Conservation (phyloP, 2,113 vertebrate genomes). For the Xenus cinereus region DNA sequence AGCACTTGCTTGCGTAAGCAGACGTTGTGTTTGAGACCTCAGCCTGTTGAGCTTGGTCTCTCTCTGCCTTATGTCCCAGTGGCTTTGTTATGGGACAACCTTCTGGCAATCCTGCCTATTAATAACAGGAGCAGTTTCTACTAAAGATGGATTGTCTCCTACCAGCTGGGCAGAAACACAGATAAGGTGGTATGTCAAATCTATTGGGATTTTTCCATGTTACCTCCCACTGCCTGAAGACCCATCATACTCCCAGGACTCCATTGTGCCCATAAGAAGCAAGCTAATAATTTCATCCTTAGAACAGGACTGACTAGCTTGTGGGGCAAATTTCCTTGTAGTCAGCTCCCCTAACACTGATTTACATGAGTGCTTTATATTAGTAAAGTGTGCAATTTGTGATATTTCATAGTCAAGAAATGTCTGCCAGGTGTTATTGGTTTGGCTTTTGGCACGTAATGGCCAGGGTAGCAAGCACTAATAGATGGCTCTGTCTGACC, state of each 20-base stretch:
- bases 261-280: not conserved
- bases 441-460: constrained; percentile 32
- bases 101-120: not conserved
- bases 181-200: not conserved
- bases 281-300: not conserved
- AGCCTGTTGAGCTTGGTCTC: not conserved
- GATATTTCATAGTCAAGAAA: not conserved
- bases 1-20: not conserved
- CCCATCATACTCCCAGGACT: not conserved
- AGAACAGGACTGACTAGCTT: not conserved
- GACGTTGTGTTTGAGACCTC: not conserved
- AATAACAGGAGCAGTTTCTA: not conserved
- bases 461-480: not conserved
- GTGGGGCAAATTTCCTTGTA: not conserved
- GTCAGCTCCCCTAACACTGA: not conserved
- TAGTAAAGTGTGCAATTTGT: not conserved
- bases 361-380: not conserved
- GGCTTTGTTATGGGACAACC: not conserved
- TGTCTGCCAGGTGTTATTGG: not conserved
- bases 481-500: not conserved
- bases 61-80: not conserved
- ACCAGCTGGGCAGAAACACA: not conserved
- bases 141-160: not conserved
- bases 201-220: not conserved
- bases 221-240: not conserved